Conservation (phyloP, 2,888 invertebrate genomes). For the Magallana nippona region DNA sequence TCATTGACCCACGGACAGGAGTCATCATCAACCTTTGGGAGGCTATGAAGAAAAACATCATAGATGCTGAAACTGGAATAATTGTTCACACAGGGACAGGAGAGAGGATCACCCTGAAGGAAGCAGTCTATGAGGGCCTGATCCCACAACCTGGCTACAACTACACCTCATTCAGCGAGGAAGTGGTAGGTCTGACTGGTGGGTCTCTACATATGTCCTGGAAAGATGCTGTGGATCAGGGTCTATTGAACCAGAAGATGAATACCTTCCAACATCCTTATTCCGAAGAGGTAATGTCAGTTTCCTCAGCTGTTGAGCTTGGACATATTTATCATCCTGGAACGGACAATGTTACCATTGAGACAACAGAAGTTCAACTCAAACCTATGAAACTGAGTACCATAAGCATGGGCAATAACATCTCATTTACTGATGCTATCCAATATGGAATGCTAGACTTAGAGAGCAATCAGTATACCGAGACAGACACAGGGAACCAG, state of each 20-base stretch:
- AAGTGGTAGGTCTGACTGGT: conserved; percentile 35
- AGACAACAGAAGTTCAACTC: conserved; percentile 53
- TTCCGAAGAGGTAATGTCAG: conserved; percentile 73
- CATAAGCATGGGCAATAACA: conserved; percentile 53
- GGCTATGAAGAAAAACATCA: conserved; percentile 93
- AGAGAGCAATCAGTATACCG: conserved; percentile 69
- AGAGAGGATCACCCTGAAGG: conserved; percentile 87
- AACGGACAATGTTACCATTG: conserved; percentile 56
- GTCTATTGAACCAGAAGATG: conserved; percentile 84
- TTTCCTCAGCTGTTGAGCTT: conserved; percentile 82
- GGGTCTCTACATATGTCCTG: conserved; percentile 80
- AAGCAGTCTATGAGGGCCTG: conserved; percentile 84
- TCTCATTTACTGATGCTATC: conserved; percentile 85
- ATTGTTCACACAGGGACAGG: conserved; percentile 84
- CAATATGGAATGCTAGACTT: conserved; percentile 88
- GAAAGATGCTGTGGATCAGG: conserved; percentile 83
- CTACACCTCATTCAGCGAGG: conserved; percentile 44
- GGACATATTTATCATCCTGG: conserved; percentile 86
- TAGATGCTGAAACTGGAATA: conserved; percentile 91
- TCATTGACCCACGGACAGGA: conserved; percentile 84
- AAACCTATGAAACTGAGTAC: conserved; percentile 41
- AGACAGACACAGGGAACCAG: conserved; percentile 86
- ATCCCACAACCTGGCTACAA: conserved; percentile 69
- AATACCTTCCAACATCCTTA: conserved; percentile 85
- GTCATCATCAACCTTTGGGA: conserved; percentile 90